Evolutionary conservation across 2,797 vertebrate genomes (phyloP), one percentile per base, ranked within the genome.

Genomic region (Tenualosa ilisha): DNA sequence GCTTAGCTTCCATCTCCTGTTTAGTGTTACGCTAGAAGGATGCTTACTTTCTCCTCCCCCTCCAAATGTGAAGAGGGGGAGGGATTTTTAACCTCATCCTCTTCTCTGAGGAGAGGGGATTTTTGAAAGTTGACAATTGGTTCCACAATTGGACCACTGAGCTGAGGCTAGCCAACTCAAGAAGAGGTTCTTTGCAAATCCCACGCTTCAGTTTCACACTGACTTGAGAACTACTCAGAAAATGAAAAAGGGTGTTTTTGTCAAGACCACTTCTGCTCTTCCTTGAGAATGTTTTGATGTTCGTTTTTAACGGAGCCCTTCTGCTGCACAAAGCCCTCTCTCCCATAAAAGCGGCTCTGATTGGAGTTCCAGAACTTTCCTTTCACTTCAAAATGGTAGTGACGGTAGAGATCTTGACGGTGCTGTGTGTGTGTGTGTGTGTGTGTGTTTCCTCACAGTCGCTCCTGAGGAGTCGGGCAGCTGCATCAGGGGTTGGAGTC

Each of bases 361-460:
- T n/a, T n/a, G 68, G 68, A 75, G 31, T 37, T 75, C 31, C 5
- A 43, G 68, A 31, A 75, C 37, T 17, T 40, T 75, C 37, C 40
- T 40, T 31, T 75, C 68, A 20, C 15, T 13, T 12, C 11, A 75
- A 43, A 43, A 15, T 43, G 31, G 68, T 31, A 31, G 31, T 31
- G 31, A 43, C 1, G 15, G 31, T 40, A 13, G 26, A 72, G 26
- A 40, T 37, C 31, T 9, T 40, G 65, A 72, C 1, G 6, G 65
- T 75, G 31, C 26, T 75, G 63, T 75, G 68, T 75, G 68, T 40
- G 46, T 56, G 54, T 56, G 54, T 56, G 54, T 56, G 54, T 56
- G 54, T 56, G 54, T 75, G 63, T 75, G 68, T 75, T 31, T 40
- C 24, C 8, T 65, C 63, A 65, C 9, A 31, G 26, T 12, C 24